Evolutionary conservation across 2,797 vertebrate genomes (phyloP).

Genomic region (Silurus aristotelis): DNA sequence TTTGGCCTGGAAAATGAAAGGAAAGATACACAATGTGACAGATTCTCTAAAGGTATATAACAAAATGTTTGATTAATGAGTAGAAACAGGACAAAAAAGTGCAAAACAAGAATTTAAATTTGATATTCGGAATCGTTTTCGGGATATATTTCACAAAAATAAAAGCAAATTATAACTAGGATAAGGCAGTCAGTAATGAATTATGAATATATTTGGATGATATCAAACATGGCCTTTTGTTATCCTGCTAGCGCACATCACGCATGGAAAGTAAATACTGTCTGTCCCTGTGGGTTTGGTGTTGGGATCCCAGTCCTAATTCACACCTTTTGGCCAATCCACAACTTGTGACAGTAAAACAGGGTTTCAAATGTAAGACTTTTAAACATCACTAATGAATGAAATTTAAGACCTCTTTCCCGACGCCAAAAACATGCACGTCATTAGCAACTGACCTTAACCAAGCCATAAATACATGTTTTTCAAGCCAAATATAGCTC

Average conservation of each 20-base stretch:
- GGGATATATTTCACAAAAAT: background rate
- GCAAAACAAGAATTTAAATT: background rate
- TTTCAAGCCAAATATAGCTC: no score
- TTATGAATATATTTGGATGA: background rate
- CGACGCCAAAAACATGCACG: no score
- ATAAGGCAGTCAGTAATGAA: background rate
- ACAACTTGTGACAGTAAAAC: background rate
- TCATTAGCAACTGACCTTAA: no score
- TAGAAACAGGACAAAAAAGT: background rate
- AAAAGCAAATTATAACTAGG: background rate
- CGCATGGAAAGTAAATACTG: background rate
- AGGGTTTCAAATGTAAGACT: no score
- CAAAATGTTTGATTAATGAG: background rate
- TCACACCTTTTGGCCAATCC: no score
- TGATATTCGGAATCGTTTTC: background rate
- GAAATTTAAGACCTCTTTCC: no score
- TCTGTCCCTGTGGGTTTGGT: background rate
- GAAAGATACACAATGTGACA: background rate
- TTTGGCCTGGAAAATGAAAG: conserved; percentile 78
- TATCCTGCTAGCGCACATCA: background rate
- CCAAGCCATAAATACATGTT: no score
- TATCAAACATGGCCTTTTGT: background rate
- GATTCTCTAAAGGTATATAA: no score
- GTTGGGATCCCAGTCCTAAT: background rate
- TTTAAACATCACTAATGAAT: no score